These are phyloP conservation scores for Melopsittacus undulatus DNA, from an alignment of 2,797 vertebrate species.

Conservation along the genomic window DNA sequence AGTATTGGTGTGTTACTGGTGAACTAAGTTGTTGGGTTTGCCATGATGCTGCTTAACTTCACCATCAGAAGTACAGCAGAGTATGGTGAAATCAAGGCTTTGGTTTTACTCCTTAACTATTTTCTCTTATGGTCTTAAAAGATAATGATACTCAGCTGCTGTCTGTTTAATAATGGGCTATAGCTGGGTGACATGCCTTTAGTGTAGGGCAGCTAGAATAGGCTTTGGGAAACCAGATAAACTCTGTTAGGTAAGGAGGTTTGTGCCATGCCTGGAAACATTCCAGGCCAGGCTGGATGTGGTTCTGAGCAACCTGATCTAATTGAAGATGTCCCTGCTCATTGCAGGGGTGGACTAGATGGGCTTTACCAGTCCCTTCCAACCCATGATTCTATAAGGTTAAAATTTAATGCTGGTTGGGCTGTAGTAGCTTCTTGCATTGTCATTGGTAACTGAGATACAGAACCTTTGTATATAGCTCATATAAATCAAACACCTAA, in stretches of 20 bases:
- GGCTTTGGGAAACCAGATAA: neutral
- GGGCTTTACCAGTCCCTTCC: neutral
- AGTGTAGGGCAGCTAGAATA: neutral
- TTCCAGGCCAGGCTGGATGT: neutral
- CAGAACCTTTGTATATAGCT: neutral
- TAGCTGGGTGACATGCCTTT: neutral
- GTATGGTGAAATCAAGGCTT: neutral
- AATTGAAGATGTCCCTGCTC: neutral
- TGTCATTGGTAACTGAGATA: neutral
- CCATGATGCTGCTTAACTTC: neutral
- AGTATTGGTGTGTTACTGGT: neutral
- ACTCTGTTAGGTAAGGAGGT: neutral
- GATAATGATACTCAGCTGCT: neutral
- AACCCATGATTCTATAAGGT: neutral
- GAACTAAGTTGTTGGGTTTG: neutral
- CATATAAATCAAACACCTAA: neutral
- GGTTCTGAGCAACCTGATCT: too few relatives aligned
- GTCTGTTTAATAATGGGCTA: neutral
- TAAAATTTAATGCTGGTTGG: neutral
- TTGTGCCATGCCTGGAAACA: neutral
- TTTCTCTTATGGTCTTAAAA: neutral
- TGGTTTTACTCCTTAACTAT: neutral
- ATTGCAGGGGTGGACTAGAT: neutral
- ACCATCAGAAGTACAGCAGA: neutral
- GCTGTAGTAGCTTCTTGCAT: neutral